These are phyloP conservation scores for Camponotus floridanus DNA, from an alignment of 1,140 invertebrate genomes.

Conservation along the genomic window DNA sequence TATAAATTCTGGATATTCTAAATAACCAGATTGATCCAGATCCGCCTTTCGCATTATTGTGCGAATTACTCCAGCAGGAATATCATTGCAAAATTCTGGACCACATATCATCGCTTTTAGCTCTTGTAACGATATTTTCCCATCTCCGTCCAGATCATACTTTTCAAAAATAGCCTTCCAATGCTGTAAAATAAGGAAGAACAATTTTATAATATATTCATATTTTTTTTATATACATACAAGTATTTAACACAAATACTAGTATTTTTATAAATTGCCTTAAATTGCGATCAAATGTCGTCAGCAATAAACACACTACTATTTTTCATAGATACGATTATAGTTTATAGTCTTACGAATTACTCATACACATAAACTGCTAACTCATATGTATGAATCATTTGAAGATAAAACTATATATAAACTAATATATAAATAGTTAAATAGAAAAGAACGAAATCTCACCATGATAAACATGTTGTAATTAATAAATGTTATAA, in stretches of 20 bases:
- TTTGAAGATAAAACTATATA: neutral
- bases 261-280: neutral
- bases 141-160: slow-evolving; percentile 92
- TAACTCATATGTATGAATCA: slow-evolving; percentile 4
- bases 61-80: slow-evolving; percentile 90
- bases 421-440: neutral
- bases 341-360: slow-evolving; percentile 21
- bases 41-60: slow-evolving; percentile 91
- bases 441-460: neutral
- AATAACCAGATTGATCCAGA: slow-evolving; percentile 90
- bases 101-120: slow-evolving; percentile 89
- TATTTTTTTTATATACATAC: neutral
- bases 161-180: slow-evolving; percentile 87
- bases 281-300: neutral
- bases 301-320: neutral
- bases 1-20: slow-evolving; percentile 93
- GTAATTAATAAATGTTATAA: neutral
- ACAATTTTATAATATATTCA: neutral
- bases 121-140: slow-evolving; percentile 90
- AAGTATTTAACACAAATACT: neutral
- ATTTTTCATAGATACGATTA: neutral
- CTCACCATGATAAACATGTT: neutral
- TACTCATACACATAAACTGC: neutral
- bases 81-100: slow-evolving; percentile 89
- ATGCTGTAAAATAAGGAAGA: slow-evolving; percentile 78